These are phyloP conservation scores for Sycophaga agraensis DNA, from an alignment of 1,140 invertebrate genomes.

Conservation along the genomic window DNA sequence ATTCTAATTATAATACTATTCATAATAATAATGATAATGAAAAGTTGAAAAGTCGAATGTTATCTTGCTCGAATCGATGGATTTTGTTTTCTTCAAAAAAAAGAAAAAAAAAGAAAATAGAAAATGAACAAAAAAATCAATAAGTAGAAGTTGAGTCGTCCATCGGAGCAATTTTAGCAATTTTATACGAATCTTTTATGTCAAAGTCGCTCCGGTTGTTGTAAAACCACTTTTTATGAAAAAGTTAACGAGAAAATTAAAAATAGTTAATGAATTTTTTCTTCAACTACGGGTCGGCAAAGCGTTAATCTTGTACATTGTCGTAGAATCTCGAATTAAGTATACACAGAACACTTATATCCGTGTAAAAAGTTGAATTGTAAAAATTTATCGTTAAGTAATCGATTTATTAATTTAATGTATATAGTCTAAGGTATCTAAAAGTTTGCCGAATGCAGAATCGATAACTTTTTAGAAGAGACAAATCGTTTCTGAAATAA, in stretches of 20 bases:
- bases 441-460: constrained; percentile 1
- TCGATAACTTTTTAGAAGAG: not conserved
- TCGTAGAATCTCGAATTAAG: constrained; percentile 6
- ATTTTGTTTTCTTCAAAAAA: constrained; percentile 22
- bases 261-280: no score
- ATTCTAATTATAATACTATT: no score
- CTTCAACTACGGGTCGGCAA: not conserved
- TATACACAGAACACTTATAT: not conserved
- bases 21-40: no score
- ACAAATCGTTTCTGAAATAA: not conserved
- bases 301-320: constrained; percentile 16
- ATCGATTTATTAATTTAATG: constrained; percentile 27
- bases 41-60: no score
- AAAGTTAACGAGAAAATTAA: constrained; percentile 26
- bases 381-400: constrained; percentile 13
- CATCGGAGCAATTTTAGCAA: constrained; percentile 48
- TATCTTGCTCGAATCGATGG: constrained; percentile 22
- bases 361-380: constrained; percentile 17
- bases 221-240: no score
- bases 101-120: constrained; percentile 3
- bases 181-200: constrained; percentile 54
- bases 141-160: constrained; percentile 37
- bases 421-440: constrained; percentile 25
- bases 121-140: constrained; percentile 1
- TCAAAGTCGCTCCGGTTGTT: constrained; percentile 35